Percentiles rank a stretch among this genome's conserved stretches.
Evolutionary conservation across 2,888 invertebrate species (phyloP).

Genomic region (Morinoia aosen): DNA sequence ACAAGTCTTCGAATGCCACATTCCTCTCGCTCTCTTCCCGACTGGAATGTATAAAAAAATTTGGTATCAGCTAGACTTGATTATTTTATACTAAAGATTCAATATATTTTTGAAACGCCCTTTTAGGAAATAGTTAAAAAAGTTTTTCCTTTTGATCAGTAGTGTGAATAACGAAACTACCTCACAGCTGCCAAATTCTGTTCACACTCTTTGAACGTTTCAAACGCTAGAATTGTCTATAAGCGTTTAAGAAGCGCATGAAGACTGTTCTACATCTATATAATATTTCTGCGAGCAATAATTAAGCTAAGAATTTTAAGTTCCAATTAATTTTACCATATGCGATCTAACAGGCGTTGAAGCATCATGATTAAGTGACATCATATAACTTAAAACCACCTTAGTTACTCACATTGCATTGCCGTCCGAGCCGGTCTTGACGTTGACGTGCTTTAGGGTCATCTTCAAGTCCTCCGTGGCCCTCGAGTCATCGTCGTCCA

Average conservation of each 20-base stretch:
- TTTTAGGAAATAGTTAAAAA: not conserved
- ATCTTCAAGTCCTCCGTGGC: slow-evolving; percentile 26
- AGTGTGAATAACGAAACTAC: not conserved
- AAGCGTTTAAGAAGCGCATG: not conserved
- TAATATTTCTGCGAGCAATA: not conserved
- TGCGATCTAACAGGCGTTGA: not conserved
- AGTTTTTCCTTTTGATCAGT: not conserved
- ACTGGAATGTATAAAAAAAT: not conserved
- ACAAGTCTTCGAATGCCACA: not conserved
- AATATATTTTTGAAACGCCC: not conserved
- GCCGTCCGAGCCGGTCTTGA: slow-evolving; percentile 6
- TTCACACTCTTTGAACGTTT: not conserved
- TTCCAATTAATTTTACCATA: not conserved
- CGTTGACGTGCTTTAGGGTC: not conserved
- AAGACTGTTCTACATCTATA: not conserved
- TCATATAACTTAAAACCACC: not conserved
- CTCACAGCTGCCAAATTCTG: not conserved
- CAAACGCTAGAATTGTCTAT: not conserved
- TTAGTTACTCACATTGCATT: not conserved
- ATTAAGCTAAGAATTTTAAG: not conserved
- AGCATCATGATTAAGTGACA: not conserved
- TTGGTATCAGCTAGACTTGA: not conserved
- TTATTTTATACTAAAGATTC: not conserved
- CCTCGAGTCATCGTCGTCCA: slow-evolving; percentile 23
- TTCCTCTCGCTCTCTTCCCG: slow-evolving; percentile 29